Conservation (phyloP, 1,140 invertebrate species). For the Polypedilum pembai region DNA sequence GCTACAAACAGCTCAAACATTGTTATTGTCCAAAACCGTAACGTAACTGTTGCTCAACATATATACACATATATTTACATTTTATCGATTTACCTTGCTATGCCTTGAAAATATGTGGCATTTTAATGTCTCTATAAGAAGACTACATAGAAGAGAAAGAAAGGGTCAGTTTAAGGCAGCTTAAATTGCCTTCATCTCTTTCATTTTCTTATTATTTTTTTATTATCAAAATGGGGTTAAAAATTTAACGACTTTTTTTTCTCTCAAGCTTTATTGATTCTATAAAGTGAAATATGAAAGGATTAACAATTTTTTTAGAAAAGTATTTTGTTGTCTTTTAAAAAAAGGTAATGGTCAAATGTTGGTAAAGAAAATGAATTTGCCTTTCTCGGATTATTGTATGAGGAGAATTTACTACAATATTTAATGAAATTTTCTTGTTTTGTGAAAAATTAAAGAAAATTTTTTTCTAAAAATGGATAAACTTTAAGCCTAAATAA, state of each 20-base stretch:
- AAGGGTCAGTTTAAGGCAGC: neutral
- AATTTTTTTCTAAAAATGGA: no score
- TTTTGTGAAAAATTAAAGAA: no score
- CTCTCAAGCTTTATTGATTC: neutral
- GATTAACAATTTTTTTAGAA: no score
- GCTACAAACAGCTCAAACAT: neutral
- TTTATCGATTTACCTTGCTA: constrained; percentile 6
- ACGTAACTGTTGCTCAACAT: constrained; percentile 11
- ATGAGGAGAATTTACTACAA: no score
- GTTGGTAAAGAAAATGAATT: no score
- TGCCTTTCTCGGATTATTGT: no score
- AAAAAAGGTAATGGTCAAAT: no score
- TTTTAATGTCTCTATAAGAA: neutral
- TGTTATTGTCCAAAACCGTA: neutral
- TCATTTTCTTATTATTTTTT: constrained; percentile 8
- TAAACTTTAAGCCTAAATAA: no score
- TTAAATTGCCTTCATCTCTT: constrained; percentile 18
- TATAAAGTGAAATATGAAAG: no score
- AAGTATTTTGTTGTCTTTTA: no score
- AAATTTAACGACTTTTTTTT: neutral
- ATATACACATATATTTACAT: constrained; percentile 13
- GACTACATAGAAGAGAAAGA: neutral
- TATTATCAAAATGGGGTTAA: constrained; percentile 9
- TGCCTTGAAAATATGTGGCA: neutral
- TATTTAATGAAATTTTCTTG: no score